Conservation (phyloP, 1,140 invertebrate genomes). For the Dinoponera quadriceps region DNA sequence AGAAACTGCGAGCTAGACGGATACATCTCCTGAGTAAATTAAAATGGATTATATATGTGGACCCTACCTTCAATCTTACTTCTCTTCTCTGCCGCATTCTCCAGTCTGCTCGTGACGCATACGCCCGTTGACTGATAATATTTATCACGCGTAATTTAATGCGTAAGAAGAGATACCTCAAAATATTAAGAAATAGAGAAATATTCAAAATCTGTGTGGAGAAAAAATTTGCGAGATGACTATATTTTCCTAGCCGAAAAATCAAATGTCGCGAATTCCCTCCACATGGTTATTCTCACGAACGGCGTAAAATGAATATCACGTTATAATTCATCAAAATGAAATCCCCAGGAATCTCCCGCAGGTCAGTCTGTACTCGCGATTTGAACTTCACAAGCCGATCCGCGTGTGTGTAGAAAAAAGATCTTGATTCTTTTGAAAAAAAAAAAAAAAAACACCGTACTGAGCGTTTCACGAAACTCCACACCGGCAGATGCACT, state of each 20-base stretch:
- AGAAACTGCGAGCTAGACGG: conserved; percentile 79
- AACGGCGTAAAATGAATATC: background rate
- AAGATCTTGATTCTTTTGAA: background rate
- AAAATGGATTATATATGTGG: conserved; percentile 83
- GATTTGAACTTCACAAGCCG: background rate
- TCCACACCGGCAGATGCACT: background rate
- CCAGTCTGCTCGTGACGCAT: background rate
- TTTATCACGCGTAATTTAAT: conserved; percentile 66
- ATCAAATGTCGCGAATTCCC: background rate
- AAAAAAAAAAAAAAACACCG: background rate
- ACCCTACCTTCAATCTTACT: conserved; percentile 78
- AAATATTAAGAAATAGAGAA: conserved; percentile 9
- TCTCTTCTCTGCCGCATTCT: conserved; percentile 54
- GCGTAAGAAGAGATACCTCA: background rate
- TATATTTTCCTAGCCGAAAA: background rate
- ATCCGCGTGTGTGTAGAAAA: background rate
- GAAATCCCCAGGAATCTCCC: background rate
- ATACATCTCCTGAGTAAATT: conserved; percentile 82
- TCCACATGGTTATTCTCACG: background rate
- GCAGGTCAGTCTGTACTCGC: background rate
- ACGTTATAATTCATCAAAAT: background rate
- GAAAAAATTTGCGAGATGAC: background rate
- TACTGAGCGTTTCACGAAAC: background rate
- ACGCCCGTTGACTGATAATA: conserved; percentile 61
- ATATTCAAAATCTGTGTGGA: background rate